These are phyloP conservation scores for Pocillopora meandrina DNA, from an alignment of 92 coral and sea anemone genomes.

Conservation along the genomic window DNA sequence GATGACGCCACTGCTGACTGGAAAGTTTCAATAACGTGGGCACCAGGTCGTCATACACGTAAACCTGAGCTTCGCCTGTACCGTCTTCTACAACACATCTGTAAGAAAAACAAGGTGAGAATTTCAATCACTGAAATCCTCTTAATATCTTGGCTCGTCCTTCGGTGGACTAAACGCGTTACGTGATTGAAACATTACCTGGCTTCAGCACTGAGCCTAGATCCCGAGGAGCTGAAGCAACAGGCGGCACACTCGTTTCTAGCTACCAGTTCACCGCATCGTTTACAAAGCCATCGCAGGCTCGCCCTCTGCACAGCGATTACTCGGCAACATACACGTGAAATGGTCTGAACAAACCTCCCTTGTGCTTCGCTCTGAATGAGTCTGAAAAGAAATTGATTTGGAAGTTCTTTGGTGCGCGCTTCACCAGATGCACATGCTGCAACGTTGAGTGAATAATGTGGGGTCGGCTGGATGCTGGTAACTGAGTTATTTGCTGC, in stretches of 20 bases:
- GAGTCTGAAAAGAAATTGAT: constrained; percentile 70
- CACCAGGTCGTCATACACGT: constrained; percentile 69
- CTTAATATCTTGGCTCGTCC: neutral
- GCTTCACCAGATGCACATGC: constrained; percentile 11
- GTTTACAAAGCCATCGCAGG: constrained; percentile 82
- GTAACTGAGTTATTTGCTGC: constrained; percentile 31
- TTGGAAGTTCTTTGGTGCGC: constrained; percentile 29
- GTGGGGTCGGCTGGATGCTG: constrained; percentile 1
- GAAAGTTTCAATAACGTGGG: constrained; percentile 64
- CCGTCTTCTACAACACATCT: constrained; percentile 97
- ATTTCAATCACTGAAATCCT: neutral
- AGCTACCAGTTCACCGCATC: constrained; percentile 77
- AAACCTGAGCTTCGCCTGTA: constrained; percentile 86
- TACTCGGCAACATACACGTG: constrained; percentile 81
- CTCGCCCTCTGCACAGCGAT: constrained; percentile 83
- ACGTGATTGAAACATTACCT: constrained; percentile 48
- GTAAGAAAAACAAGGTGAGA: neutral
- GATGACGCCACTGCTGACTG: constrained; percentile 58
- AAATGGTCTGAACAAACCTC: constrained; percentile 69
- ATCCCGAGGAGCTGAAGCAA: constrained; percentile 60
- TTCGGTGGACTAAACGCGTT: neutral
- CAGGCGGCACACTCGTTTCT: constrained; percentile 74
- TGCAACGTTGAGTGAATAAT: neutral
- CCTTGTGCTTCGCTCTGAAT: constrained; percentile 62
- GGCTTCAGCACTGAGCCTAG: constrained; percentile 72